phyloP scores from a whole-genome alignment of 2,113 vertebrate species.

The Globicephala melas region DNA sequence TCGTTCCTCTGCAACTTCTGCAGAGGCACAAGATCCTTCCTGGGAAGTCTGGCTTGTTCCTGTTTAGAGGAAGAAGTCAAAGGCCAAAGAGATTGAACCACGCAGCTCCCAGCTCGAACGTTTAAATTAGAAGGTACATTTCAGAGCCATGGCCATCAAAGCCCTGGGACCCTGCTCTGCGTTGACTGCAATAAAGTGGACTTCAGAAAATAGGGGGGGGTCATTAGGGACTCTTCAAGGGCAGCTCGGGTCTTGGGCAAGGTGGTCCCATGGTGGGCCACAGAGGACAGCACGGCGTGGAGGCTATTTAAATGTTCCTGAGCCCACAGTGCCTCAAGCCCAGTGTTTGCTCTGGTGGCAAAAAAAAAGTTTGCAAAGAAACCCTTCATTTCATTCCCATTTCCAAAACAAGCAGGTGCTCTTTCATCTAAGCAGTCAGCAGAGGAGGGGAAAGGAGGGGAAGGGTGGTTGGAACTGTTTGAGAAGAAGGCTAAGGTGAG shows the following conservation, averaged over 20 bases:
- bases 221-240: neutral
- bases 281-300: neutral
- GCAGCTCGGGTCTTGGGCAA: neutral
- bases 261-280: neutral
- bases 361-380: neutral
- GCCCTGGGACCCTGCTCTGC: neutral
- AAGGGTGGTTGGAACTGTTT: neutral
- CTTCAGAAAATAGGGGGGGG: neutral
- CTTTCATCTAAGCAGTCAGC: neutral
- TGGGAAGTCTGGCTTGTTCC: neutral
- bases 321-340: neutral
- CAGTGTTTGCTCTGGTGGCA: neutral
- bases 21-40: neutral
- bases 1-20: neutral
- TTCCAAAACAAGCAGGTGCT: neutral
- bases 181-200: neutral
- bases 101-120: neutral
- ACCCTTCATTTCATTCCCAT: neutral
- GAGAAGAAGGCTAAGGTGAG: neutral
- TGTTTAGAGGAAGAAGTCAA: neutral
- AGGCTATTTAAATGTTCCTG: fast-evolving
- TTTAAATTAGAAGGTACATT: neutral
- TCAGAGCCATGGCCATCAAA: neutral
- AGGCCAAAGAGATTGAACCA: neutral
- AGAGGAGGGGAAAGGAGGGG: neutral